A percentile compares a stretch with the other conserved stretches of the same genome.
Evolutionary conservation across 1,140 invertebrate genomes (phyloP).

Genomic region (Bursaphelenchus mucronatus): DNA sequence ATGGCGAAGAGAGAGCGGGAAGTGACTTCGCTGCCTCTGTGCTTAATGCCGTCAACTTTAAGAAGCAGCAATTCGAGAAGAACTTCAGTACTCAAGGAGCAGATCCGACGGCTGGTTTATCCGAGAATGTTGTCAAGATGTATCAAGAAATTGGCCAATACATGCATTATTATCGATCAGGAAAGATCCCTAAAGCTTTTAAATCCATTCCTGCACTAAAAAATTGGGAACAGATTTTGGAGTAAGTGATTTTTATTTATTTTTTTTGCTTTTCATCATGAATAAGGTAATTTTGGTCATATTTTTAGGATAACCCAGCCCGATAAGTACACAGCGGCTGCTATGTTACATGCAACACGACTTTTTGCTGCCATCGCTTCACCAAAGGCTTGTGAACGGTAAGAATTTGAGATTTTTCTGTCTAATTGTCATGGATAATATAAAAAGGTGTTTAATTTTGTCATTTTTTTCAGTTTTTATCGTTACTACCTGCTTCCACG

Average conservation of each 20-base stretch:
- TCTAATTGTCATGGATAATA: not conserved
- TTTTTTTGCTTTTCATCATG: not conserved
- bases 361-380: conserved; percentile 94
- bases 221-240: conserved; percentile 80
- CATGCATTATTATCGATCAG: conserved; percentile 77
- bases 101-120: conserved; percentile 62
- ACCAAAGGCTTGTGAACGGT: conserved; percentile 87
- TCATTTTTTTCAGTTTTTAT: conserved; percentile 70
- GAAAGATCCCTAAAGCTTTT: conserved; percentile 94
- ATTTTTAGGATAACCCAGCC: conserved; percentile 64
- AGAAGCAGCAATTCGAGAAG: not conserved
- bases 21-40: not conserved
- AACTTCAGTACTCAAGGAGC: too few relatives aligned
- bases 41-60: not conserved
- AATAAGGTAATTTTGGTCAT: not conserved
- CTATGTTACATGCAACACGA: conserved; percentile 86
- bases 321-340: conserved; percentile 74
- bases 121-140: conserved; percentile 72
- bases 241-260: conserved; percentile 30
- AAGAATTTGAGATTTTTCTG: conserved; percentile 20
- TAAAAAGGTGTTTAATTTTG: conserved; percentile 26
- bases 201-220: conserved; percentile 85
- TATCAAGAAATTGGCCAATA: conserved; percentile 73
- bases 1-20: too few relatives aligned
- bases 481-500: conserved; percentile 69